Percentiles rank a stretch among this genome's conserved stretches.
Conservation (phyloP, 2,113 vertebrate species). For the Hippolais icterina region DNA sequence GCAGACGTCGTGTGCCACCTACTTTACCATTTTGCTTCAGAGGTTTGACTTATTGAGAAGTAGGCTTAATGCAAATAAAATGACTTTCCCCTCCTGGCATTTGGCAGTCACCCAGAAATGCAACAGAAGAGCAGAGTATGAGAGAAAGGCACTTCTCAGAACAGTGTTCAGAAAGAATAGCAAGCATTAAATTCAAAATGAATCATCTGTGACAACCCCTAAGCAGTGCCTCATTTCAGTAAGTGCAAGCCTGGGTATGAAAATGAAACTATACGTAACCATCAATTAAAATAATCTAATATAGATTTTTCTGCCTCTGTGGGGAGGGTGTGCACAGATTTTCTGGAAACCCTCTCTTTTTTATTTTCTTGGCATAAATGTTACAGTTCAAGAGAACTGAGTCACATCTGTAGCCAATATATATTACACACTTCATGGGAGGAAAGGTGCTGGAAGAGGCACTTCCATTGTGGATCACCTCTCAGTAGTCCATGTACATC, state of each 20-base stretch:
- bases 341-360: background rate
- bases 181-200: background rate
- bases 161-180: background rate
- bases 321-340: background rate
- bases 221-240: background rate
- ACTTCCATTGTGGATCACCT: background rate
- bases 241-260: background rate
- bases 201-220: background rate
- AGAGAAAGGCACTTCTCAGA: background rate
- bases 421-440: background rate
- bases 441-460: background rate
- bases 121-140: background rate
- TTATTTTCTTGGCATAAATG: background rate
- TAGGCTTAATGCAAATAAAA: background rate
- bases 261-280: background rate
- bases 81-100: background rate
- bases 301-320: background rate
- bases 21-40: background rate
- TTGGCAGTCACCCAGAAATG: background rate
- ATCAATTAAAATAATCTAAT: conserved; percentile 44
- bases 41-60: background rate
- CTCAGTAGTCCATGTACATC: background rate
- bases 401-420: background rate
- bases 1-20: background rate
- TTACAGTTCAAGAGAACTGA: background rate